Conservation (phyloP, 2,888 invertebrate species). For the Drosophila lacicola region DNA sequence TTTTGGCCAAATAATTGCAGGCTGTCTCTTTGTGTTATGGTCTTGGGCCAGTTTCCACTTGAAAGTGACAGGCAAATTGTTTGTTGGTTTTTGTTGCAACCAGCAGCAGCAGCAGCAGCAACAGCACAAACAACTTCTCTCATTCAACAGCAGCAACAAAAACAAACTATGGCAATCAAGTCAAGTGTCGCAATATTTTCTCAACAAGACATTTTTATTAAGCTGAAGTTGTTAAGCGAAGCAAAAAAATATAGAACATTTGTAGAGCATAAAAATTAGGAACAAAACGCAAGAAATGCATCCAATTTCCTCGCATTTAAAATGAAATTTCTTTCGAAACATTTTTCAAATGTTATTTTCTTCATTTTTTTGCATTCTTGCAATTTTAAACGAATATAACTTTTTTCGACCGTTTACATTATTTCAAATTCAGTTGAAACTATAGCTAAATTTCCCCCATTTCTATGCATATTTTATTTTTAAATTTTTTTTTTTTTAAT, state of each 20-base stretch:
- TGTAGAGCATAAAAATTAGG: too few species aligned
- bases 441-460: too few species aligned
- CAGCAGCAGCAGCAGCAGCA: slow-evolving; percentile 7
- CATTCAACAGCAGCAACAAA: slow-evolving; percentile 10
- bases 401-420: too few species aligned
- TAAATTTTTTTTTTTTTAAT: too few species aligned
- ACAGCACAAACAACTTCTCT: background rate
- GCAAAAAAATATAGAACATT: background rate
- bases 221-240: slow-evolving; percentile 1
- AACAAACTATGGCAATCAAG: slow-evolving; percentile 34
- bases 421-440: too few species aligned
- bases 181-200: slow-evolving; percentile 40
- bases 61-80: slow-evolving; percentile 59
- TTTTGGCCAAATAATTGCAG: slow-evolving; percentile 44
- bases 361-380: too few species aligned
- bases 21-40: slow-evolving; percentile 26
- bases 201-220: slow-evolving; percentile 9
- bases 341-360: too few species aligned
- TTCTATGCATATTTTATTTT: too few species aligned
- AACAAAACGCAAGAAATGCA: too few species aligned
- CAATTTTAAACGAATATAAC: too few species aligned
- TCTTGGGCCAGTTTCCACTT: slow-evolving; percentile 50
- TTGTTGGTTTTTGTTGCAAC: slow-evolving; percentile 19
- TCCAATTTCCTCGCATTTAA: too few species aligned
- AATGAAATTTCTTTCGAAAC: too few species aligned